Evolutionary conservation across 1,140 invertebrate genomes (phyloP).

Genomic region (Yoshiicerus persimilis): DNA sequence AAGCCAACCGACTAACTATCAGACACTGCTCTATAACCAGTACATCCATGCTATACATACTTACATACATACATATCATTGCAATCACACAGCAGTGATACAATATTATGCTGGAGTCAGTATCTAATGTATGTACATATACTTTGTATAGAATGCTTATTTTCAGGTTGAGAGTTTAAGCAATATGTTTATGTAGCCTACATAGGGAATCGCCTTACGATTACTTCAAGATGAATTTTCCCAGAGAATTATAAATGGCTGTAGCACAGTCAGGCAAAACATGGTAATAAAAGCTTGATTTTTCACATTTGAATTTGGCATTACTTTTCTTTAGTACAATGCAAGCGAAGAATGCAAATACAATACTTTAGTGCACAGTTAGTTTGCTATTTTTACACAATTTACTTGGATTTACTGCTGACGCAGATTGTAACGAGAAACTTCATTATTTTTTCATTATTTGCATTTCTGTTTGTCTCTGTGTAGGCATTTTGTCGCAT

Average conservation of each 20-base stretch:
- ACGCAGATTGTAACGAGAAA: background rate
- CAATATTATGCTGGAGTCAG: background rate
- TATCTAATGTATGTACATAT: background rate
- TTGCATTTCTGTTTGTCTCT: background rate
- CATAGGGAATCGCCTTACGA: background rate
- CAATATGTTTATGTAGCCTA: background rate
- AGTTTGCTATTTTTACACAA: background rate
- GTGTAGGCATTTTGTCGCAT: background rate
- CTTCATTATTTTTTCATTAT: constrained; percentile 16
- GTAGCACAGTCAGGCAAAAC: background rate
- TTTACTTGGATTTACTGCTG: background rate
- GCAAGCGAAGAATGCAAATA: background rate
- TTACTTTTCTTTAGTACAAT: background rate
- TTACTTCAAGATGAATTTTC: constrained; percentile 9
- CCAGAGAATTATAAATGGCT: constrained; percentile 13
- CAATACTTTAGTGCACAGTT: background rate
- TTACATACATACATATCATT: no score
- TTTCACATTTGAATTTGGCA: constrained; percentile 4
- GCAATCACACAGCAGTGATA: background rate
- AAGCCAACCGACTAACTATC: background rate
- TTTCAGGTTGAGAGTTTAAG: background rate
- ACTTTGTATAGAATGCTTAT: background rate
- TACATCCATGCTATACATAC: no score
- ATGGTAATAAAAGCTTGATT: constrained; percentile 15
- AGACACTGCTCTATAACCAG: background rate